A percentile compares a stretch with the other conserved stretches of the same genome.
phyloP scores from a whole-genome alignment of 2,797 vertebrate genomes.

The Oryzias dopingdopingensis region DNA sequence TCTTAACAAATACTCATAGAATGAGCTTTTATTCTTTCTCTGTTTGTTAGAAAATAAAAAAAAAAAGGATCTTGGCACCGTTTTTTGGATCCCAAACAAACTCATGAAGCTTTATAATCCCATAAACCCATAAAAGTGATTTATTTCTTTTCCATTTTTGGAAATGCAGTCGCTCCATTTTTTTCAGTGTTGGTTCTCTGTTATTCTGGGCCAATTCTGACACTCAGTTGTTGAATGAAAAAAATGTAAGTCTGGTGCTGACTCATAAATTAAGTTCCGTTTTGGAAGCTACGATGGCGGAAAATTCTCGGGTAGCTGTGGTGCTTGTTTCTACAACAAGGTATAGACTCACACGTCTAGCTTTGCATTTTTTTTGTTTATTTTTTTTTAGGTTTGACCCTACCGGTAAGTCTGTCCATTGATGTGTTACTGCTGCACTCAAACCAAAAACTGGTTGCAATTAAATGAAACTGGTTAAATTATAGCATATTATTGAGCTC shows the following conservation, averaged over 20 bases:
- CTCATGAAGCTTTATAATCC: constrained; percentile 3
- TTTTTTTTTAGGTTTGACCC: constrained; percentile 4
- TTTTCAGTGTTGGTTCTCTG: constrained; percentile 22
- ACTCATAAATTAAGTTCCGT: constrained; percentile 48
- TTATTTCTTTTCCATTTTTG: constrained; percentile 17
- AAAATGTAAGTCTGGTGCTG: constrained; percentile 33
- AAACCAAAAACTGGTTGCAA: constrained; percentile 28
- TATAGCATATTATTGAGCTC: constrained; percentile 54
- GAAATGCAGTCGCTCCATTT: constrained; percentile 23
- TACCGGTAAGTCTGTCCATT: constrained; percentile 14
- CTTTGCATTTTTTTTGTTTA: too few relatives aligned
- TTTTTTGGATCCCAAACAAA: constrained; percentile 9
- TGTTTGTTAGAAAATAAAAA: neutral
- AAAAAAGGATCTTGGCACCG: constrained; percentile 8
- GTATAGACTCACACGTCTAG: too few relatives aligned
- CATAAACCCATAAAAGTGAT: constrained; percentile 3
- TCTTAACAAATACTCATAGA: too few relatives aligned
- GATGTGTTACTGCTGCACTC: constrained; percentile 19
- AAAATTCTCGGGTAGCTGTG: constrained; percentile 39
- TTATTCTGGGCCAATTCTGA: constrained; percentile 25
- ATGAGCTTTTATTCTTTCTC: too few relatives aligned
- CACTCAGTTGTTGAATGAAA: constrained; percentile 36
- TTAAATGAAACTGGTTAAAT: constrained; percentile 54
- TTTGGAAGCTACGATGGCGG: constrained; percentile 43
- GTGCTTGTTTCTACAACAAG: constrained; percentile 17